phyloP scores from a whole-genome alignment of 2,797 vertebrate species.

The Molossus alvarezi region DNA sequence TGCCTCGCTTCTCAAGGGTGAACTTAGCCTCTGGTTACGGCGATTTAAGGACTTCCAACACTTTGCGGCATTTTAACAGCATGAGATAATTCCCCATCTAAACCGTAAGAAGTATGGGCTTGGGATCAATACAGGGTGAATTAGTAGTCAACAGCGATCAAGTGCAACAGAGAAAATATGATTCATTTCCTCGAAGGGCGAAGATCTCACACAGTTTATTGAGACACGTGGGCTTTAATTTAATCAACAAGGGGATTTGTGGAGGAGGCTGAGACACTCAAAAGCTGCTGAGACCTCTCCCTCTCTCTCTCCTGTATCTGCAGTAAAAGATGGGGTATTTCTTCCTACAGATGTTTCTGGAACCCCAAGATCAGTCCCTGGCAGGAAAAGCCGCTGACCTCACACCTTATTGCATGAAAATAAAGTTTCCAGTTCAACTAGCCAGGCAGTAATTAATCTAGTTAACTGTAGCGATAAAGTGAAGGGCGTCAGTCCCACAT shows the following conservation, averaged over 20 bases:
- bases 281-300: constrained; percentile 80
- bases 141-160: constrained; percentile 88
- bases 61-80: constrained; percentile 77
- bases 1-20: background rate
- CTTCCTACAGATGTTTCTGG: constrained; percentile 78
- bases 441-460: constrained; percentile 84
- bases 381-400: constrained; percentile 73
- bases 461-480: constrained; percentile 71
- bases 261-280: constrained; percentile 82
- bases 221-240: constrained; percentile 84
- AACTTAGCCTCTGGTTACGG: background rate
- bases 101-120: constrained; percentile 84
- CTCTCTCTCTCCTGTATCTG: background rate
- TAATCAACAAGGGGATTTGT: constrained; percentile 85
- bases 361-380: constrained; percentile 75
- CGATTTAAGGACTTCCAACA: constrained; percentile 49
- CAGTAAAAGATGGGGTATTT: constrained; percentile 63
- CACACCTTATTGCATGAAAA: constrained; percentile 78
- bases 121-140: constrained; percentile 89
- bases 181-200: constrained; percentile 88
- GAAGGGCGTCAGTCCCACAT: constrained; percentile 80
- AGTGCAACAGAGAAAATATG: constrained; percentile 82
- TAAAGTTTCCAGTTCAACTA: constrained; percentile 78
- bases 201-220: constrained; percentile 83
- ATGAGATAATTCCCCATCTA: constrained; percentile 85